These are phyloP conservation scores for Parasteatoda lunata DNA, from an alignment of 2,888 invertebrate genomes.

Conservation along the genomic window DNA sequence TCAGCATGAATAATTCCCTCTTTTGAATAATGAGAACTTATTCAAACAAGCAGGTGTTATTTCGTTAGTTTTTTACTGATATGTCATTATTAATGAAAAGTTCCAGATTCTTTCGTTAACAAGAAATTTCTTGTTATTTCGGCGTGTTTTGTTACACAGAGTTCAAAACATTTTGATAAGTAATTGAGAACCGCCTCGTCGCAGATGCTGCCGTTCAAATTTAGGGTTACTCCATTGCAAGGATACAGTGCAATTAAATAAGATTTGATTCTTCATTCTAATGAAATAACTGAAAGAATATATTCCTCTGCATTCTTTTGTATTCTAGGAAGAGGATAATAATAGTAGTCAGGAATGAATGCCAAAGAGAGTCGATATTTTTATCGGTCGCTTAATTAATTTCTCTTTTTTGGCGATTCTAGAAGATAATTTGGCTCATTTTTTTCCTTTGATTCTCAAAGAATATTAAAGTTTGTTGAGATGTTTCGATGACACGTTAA, in stretches of 20 bases:
- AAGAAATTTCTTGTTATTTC: not conserved
- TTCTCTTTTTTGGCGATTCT: no score
- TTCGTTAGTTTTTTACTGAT: not conserved
- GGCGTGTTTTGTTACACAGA: not conserved
- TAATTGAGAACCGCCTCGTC: not conserved
- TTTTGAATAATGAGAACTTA: conserved; percentile 1
- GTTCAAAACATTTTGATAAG: conserved; percentile 5
- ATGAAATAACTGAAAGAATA: not conserved
- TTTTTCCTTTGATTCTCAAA: no score
- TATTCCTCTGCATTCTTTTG: no score
- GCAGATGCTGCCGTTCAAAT: not conserved
- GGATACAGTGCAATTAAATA: not conserved
- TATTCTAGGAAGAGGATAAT: no score
- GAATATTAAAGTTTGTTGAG: no score
- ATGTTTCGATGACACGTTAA: no score
- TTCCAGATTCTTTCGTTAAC: not conserved
- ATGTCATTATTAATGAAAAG: not conserved
- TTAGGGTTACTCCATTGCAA: not conserved
- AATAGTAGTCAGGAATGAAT: no score
- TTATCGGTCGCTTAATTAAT: no score
- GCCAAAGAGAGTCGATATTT: no score
- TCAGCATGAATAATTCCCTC: not conserved
- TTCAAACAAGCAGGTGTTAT: not conserved
- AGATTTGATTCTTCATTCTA: not conserved
- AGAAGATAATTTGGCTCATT: no score